Conservation (phyloP, 2,113 vertebrate genomes). For the Pachycephala philippinensis region DNA sequence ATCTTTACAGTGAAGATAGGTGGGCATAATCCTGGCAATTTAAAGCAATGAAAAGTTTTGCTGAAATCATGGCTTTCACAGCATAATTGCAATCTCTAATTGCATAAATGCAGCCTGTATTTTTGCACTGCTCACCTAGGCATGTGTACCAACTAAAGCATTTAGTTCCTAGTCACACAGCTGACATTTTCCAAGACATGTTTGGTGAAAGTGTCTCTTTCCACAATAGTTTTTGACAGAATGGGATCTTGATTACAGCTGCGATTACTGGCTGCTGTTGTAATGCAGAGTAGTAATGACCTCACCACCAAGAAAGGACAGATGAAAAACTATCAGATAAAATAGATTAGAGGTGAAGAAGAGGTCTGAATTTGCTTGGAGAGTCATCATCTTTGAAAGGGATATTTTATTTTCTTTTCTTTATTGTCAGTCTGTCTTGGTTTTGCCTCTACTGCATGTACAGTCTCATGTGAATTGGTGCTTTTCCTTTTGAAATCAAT, state of each 20-base stretch:
- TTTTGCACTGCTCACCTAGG: neutral
- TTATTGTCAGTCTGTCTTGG: neutral
- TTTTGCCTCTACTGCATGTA: neutral
- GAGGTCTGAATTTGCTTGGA: neutral
- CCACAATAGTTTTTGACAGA: neutral
- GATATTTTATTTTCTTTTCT: neutral
- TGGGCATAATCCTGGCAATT: neutral
- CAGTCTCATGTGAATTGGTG: neutral
- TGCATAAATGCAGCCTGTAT: neutral
- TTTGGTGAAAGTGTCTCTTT: neutral
- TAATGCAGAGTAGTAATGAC: neutral
- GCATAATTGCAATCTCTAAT: neutral
- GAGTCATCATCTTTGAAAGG: neutral
- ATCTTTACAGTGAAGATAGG: neutral
- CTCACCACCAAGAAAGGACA: neutral
- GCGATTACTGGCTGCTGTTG: neutral
- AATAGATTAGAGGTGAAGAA: neutral
- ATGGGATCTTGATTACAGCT: neutral
- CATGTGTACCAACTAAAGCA: neutral
- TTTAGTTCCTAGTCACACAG: neutral
- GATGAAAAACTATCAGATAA: slow-evolving; percentile 15
- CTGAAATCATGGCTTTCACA: neutral
- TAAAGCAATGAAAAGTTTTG: neutral
- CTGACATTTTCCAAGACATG: neutral
- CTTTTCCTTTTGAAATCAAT: slow-evolving; percentile 9